Conservation (phyloP, 2,797 vertebrate species). For the Coccyzus lansbergi region DNA sequence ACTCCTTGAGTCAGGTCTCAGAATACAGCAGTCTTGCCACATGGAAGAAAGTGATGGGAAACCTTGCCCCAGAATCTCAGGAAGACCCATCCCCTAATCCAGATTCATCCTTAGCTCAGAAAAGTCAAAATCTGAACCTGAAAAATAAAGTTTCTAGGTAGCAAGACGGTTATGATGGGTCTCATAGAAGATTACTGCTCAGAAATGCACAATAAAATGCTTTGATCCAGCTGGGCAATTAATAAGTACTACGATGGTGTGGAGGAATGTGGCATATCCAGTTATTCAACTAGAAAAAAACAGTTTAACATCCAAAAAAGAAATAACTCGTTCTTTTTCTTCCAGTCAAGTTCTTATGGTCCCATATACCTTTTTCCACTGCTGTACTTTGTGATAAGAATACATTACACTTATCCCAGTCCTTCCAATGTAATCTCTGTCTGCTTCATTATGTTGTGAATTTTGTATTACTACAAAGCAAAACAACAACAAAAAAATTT, state of each 20-base stretch:
- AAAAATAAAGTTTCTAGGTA: not conserved
- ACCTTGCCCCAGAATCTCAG: not conserved
- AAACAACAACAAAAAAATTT: not conserved
- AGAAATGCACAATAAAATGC: not conserved
- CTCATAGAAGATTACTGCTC: not conserved
- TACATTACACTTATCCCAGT: conserved; percentile 89
- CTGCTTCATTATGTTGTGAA: conserved; percentile 64
- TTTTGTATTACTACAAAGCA: conserved; percentile 75
- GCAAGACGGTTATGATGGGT: not conserved
- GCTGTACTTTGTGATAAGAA: conserved; percentile 85
- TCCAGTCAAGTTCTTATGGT: not conserved
- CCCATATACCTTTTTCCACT: conserved; percentile 89
- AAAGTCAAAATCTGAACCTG: not conserved
- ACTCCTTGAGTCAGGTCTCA: not conserved
- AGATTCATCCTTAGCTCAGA: not conserved
- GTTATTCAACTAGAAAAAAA: not conserved
- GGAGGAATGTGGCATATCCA: not conserved
- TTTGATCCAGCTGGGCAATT: not conserved
- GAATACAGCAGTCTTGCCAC: not conserved
- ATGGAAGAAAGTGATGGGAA: not conserved
- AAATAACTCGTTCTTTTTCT: not conserved
- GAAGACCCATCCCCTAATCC: not conserved
- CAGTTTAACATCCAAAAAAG: not conserved
- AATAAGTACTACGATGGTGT: not conserved
- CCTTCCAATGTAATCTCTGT: conserved; percentile 84